These are phyloP conservation scores for Hydrozoanthus gracilis DNA, from an alignment of 92 coral and sea anemone species.

Conservation along the genomic window DNA sequence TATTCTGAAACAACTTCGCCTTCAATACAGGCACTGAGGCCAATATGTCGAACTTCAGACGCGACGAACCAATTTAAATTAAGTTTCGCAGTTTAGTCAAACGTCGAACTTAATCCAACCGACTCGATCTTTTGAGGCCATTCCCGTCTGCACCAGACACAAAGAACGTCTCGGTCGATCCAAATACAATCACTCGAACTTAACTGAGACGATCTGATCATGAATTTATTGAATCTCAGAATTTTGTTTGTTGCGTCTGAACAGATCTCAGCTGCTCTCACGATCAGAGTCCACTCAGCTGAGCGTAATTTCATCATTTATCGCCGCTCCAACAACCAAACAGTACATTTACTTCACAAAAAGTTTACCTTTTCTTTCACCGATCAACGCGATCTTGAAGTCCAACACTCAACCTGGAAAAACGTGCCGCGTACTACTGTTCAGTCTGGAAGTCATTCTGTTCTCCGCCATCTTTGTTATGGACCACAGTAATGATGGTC, in stretches of 20 bases:
- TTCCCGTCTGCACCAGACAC: constrained; percentile 7
- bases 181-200: neutral
- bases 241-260: constrained; percentile 7
- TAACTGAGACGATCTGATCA: constrained; percentile 4
- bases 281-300: neutral
- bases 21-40: constrained; percentile 6
- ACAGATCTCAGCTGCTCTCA: neutral
- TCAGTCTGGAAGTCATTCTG: constrained; percentile 5
- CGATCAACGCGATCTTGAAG: constrained; percentile 10
- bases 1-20: constrained; percentile 3
- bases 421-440: constrained; percentile 10
- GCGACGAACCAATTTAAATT: constrained; percentile 7
- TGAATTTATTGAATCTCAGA: constrained; percentile 6
- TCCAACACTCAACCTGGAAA: constrained; percentile 9
- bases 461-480: constrained; percentile 8
- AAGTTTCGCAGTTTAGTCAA: neutral
- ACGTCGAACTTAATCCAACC: neutral
- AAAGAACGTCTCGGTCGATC: neutral
- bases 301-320: constrained; percentile 6
- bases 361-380: neutral
- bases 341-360: neutral
- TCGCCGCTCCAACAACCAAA: constrained; percentile 10
- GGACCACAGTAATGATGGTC: constrained; percentile 1
- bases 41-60: constrained; percentile 8
- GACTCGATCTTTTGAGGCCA: neutral